These are phyloP conservation scores for Aurelia sp. DNA, from an alignment of 30 jellyfish, hydroid and myxozoan species.

Conservation along the genomic window DNA sequence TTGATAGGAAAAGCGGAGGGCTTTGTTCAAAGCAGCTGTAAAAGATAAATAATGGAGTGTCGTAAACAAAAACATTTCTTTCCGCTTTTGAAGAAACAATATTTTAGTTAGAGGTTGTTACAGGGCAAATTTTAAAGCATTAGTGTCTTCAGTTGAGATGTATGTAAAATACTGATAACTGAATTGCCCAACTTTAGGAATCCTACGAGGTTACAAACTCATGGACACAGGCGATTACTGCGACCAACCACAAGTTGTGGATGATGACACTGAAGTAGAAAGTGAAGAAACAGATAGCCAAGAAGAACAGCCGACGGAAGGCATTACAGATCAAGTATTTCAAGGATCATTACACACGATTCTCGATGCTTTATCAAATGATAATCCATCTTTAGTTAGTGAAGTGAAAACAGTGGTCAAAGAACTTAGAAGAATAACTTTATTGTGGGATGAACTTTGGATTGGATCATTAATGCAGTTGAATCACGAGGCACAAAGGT, in stretches of 20 bases:
- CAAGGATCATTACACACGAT: slow-evolving; percentile 92
- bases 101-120: no score
- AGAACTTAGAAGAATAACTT: slow-evolving; percentile 93
- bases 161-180: neutral
- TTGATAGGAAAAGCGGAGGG: no score
- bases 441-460: slow-evolving; percentile 99
- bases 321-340: slow-evolving; percentile 80
- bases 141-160: no score
- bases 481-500: slow-evolving; percentile 98
- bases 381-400: slow-evolving; percentile 70
- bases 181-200: slow-evolving; percentile 46
- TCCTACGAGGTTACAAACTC: slow-evolving; percentile 84
- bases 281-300: slow-evolving; percentile 72
- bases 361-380: slow-evolving; percentile 81
- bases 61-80: no score
- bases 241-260: slow-evolving; percentile 88
- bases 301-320: slow-evolving; percentile 71
- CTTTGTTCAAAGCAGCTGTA: no score
- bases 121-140: no score
- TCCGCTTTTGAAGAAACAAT: no score
- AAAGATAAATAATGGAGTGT: no score
- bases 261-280: slow-evolving; percentile 50
- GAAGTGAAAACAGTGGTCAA: slow-evolving; percentile 93
- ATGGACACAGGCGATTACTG: slow-evolving; percentile 69
- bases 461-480: slow-evolving; percentile 95